A percentile compares a stretch with the other conserved stretches of the same genome.
Conservation (phyloP, 2,113 vertebrate species). For the Pampusana beccarii region DNA sequence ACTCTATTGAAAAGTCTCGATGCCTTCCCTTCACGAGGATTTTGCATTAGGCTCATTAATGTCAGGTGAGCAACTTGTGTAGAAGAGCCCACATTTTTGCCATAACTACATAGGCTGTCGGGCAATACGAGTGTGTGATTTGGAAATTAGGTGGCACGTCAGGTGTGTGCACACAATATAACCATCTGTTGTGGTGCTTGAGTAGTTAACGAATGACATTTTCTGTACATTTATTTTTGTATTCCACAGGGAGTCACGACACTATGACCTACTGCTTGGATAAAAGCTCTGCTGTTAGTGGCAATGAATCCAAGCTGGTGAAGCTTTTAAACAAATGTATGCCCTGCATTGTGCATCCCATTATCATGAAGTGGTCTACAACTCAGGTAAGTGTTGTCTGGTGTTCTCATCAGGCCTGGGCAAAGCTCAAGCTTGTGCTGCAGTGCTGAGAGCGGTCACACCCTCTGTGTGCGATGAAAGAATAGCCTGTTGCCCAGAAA, state of each 20-base stretch:
- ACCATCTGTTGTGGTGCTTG: background rate
- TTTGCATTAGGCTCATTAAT: background rate
- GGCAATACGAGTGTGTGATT: background rate
- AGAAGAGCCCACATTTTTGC: background rate
- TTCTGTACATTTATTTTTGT: background rate
- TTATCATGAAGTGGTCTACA: constrained; percentile 86
- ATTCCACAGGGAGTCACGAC: constrained; percentile 86
- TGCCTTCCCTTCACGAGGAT: background rate
- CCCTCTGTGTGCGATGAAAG: background rate
- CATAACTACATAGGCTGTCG: background rate
- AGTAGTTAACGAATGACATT: background rate
- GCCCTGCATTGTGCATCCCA: constrained; percentile 78
- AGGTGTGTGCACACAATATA: background rate
- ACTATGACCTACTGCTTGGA: constrained; percentile 92
- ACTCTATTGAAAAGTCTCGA: background rate
- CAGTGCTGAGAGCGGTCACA: background rate
- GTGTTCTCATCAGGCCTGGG: rapidly evolving
- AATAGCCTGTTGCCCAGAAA: background rate
- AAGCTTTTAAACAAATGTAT: constrained; percentile 78
- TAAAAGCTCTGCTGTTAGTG: constrained; percentile 78
- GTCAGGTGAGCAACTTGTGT: background rate
- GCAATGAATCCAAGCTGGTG: constrained; percentile 79
- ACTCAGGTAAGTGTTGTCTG: constrained; percentile 79
- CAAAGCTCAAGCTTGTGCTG: background rate
- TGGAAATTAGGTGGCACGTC: background rate